Percentiles rank a stretch among this genome's conserved stretches.
phyloP scores from a whole-genome alignment of 2,113 vertebrate genomes.

The Sorex araneus region DNA sequence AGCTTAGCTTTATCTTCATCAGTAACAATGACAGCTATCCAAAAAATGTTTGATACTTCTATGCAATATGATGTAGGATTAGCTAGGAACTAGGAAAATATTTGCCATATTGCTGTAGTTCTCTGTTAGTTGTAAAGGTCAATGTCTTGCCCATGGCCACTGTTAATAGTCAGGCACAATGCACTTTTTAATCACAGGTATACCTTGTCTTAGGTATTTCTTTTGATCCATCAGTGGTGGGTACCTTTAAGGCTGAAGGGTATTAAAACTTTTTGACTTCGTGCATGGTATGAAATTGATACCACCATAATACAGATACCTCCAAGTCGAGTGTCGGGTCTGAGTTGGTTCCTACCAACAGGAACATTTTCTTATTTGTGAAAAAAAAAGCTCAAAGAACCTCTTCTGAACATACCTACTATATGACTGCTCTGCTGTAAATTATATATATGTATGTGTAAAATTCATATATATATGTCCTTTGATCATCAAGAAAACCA shows the following conservation, averaged over 20 bases:
- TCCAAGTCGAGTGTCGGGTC: background rate
- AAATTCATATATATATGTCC: background rate
- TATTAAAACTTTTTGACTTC: background rate
- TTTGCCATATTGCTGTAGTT: background rate
- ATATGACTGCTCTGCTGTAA: background rate
- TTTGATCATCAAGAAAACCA: background rate
- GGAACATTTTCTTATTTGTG: background rate
- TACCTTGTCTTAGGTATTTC: background rate
- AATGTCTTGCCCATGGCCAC: background rate
- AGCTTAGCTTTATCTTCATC: slow-evolving; percentile 49
- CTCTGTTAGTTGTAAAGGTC: background rate
- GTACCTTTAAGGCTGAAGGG: background rate
- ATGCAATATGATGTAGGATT: background rate
- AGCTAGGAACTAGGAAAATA: background rate
- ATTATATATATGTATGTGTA: background rate
- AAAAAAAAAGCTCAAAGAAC: background rate
- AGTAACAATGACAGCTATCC: slow-evolving; percentile 43
- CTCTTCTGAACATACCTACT: background rate
- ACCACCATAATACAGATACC: background rate
- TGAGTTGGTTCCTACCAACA: background rate
- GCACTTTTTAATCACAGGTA: slow-evolving; percentile 16
- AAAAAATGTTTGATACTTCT: background rate
- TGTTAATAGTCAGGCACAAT: background rate
- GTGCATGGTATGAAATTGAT: background rate
- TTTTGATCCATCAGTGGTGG: background rate